Evolutionary conservation across 2,888 invertebrate species (phyloP), one percentile per base, ranked within the genome.

Genomic region (Plebejus anna): DNA sequence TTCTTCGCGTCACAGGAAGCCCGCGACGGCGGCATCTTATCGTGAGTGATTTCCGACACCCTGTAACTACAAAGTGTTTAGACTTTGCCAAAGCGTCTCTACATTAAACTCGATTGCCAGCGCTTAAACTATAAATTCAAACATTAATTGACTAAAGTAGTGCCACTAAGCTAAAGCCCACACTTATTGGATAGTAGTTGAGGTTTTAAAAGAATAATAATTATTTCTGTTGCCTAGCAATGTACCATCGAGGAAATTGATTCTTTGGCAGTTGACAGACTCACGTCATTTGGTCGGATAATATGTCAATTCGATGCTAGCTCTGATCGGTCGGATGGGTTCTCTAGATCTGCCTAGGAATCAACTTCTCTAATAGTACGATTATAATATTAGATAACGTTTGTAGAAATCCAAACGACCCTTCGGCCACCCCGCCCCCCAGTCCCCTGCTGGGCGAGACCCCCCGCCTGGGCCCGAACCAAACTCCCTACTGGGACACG

Each of bases 401-500:
- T 76, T 76, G 55, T 57, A 96, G 96, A 79, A 96, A 96, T 86
- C 97, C 96, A 38, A 97, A 97, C 84, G 94, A 87, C 82, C 94
- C 87, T 85, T 94, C 86, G 22, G 93, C 93, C 0, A 94, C 93
- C n/a, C 93, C 93, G 85, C 96, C 86, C 95, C 97, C 84, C 5
- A 91, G 88, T 78, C 89, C 91, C 6, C 83, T 91, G 83, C 81
- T 91, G 80, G 94, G 91, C 72, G 94, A 89, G 80, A 83, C 88
- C 76, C 85, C 93, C 81, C 82, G 89, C 78, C 82, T 91, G 72
- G 95, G 94, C 51, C 87, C 88, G 61, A 90, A 92, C 79, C 88
- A 93, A 82, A 94, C 96, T 75, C 97, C 97, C 66, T 97, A 97
- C 87, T 98, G 98, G 98, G 98, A 98, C 89, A 96, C 97, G 42